Evolutionary conservation across 2,113 vertebrate species (phyloP).

Genomic region (Emydocephalus ijimae): DNA sequence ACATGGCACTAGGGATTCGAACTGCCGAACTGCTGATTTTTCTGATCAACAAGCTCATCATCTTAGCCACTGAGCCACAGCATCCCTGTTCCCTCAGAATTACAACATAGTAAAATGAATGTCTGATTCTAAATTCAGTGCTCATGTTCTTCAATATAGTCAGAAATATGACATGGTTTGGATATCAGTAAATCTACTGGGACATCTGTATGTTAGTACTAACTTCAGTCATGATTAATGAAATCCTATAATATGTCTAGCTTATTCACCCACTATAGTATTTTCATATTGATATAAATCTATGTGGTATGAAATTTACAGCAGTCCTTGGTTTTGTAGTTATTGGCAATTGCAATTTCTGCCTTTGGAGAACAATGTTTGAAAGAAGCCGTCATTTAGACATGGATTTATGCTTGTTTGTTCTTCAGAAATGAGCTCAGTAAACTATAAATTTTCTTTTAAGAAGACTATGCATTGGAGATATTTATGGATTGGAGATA

Average conservation of each 20-base stretch:
- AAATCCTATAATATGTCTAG: slow-evolving; percentile 26
- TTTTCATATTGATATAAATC: slow-evolving; percentile 61
- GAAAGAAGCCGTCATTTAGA: slow-evolving; percentile 66
- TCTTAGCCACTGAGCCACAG: no score
- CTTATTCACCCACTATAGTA: slow-evolving; percentile 35
- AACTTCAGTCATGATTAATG: slow-evolving; percentile 25
- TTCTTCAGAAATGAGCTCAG: slow-evolving; percentile 63
- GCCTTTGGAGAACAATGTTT: slow-evolving; percentile 52
- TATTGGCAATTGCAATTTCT: slow-evolving; percentile 64
- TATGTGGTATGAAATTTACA: slow-evolving; percentile 58
- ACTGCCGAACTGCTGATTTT: no score
- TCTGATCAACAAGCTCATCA: no score
- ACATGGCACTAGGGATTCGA: no score
- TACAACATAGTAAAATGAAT: neutral
- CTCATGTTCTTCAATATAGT: neutral
- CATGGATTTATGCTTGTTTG: slow-evolving; percentile 67
- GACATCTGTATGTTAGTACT: neutral
- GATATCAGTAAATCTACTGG: neutral
- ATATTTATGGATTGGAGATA: slow-evolving; percentile 61
- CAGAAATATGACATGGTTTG: neutral
- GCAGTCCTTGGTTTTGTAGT: slow-evolving; percentile 60
- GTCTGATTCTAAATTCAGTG: neutral
- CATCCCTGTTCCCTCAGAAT: neutral
- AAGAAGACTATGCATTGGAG: slow-evolving; percentile 48
- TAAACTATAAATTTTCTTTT: slow-evolving; percentile 63